These are phyloP conservation scores for Paramormyrops hopkinsi DNA, from an alignment of 2,797 vertebrate genomes.

Conservation along the genomic window DNA sequence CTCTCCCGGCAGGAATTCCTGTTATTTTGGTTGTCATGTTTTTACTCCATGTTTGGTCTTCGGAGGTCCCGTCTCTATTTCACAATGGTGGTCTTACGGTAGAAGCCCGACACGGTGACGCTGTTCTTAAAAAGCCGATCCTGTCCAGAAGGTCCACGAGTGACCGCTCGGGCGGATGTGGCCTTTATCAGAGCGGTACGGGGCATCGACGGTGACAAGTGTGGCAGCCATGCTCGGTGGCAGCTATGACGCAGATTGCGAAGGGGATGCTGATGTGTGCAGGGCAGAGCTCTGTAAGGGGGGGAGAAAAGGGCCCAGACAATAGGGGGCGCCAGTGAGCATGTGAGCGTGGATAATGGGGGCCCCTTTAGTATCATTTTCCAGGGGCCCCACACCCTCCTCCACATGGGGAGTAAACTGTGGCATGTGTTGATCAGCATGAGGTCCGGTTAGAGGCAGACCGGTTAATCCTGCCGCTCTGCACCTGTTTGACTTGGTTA, in stretches of 20 bases:
- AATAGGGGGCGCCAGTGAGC: background rate
- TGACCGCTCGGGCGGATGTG: background rate
- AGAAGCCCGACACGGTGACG: background rate
- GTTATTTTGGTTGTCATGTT: background rate
- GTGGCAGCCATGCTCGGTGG: background rate
- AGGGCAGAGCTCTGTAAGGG: background rate
- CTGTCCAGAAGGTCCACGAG: background rate
- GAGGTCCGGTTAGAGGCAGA: background rate
- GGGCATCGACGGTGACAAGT: background rate
- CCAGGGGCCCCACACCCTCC: background rate
- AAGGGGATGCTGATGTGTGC: background rate
- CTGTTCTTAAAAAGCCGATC: background rate
- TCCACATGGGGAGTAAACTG: background rate
- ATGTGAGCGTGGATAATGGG: background rate
- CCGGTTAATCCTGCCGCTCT: background rate
- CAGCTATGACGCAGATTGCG: background rate
- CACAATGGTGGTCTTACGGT: background rate
- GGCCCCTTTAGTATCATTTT: background rate
- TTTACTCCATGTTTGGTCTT: background rate
- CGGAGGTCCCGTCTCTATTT: background rate
- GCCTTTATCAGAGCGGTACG: background rate
- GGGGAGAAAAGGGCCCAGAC: background rate
- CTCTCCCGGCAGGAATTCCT: background rate
- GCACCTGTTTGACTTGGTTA: background rate
- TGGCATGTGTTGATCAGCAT: slow-evolving; percentile 2